These are phyloP conservation scores for Mycteria americana DNA, from an alignment of 2,797 vertebrate species.

Conservation along the genomic window DNA sequence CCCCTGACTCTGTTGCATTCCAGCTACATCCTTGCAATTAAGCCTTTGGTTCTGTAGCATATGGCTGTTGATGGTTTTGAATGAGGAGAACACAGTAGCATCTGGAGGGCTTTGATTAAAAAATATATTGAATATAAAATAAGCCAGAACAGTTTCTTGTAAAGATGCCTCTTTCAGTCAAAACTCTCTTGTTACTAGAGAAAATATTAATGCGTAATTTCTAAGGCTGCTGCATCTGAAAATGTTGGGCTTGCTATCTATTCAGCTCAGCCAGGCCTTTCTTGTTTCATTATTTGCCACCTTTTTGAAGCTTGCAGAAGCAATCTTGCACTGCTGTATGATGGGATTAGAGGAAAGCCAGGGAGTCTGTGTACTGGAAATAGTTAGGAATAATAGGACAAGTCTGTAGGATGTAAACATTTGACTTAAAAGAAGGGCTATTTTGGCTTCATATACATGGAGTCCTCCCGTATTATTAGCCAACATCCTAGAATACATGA, in stretches of 20 bases:
- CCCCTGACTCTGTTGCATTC: not conserved
- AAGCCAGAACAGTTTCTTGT: not conserved
- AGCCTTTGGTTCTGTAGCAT: constrained; percentile 40
- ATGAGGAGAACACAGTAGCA: constrained; percentile 6
- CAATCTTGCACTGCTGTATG: not conserved
- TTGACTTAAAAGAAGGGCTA: not conserved
- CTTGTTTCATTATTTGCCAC: not conserved
- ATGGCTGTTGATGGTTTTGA: constrained; percentile 27
- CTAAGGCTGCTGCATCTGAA: not conserved
- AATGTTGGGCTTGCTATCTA: not conserved
- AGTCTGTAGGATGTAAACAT: not conserved
- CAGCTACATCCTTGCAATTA: constrained; percentile 38
- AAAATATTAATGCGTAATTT: not conserved
- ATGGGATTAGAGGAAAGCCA: not conserved
- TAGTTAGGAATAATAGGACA: not conserved
- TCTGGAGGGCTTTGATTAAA: constrained; percentile 60
- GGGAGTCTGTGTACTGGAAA: not conserved
- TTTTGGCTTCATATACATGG: not conserved
- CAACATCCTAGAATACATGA: not conserved
- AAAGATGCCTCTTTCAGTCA: not conserved
- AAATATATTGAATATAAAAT: constrained; percentile 18
- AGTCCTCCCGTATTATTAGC: not conserved
- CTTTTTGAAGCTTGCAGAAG: not conserved
- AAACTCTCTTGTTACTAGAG: not conserved
- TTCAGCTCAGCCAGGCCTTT: not conserved